Percentiles rank a stretch among this genome's conserved stretches.
These are phyloP conservation scores for Pentamera pediparva DNA, from an alignment of 53 echinoderm and acorn worm species.

Conservation along the genomic window DNA sequence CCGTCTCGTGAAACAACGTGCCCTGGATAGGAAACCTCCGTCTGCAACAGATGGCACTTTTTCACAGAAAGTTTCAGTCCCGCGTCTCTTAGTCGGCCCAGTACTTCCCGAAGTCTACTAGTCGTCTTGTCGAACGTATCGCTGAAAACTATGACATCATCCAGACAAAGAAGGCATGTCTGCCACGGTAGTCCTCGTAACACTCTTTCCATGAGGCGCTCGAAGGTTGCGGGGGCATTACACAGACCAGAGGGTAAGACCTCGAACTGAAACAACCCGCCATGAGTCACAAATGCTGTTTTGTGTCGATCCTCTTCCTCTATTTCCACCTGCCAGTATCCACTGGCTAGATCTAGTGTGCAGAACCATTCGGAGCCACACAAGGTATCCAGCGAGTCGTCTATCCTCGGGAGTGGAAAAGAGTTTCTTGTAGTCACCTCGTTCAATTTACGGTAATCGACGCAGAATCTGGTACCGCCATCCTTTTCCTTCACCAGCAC, in stretches of 20 bases:
- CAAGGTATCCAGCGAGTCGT: constrained; percentile 38
- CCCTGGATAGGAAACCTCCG: constrained; percentile 33
- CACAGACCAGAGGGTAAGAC: constrained; percentile 56
- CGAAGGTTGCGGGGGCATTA: no score
- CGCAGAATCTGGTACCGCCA: constrained; percentile 34
- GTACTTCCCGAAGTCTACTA: not conserved
- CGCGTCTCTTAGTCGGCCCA: constrained; percentile 26
- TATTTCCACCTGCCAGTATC: constrained; percentile 41
- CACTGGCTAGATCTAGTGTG: constrained; percentile 12
- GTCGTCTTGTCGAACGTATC: constrained; percentile 5
- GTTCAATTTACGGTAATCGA: constrained; percentile 16
- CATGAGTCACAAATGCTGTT: constrained; percentile 50
- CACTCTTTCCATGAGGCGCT: constrained; percentile 52
- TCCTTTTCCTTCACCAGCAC: constrained; percentile 53
- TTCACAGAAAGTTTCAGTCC: constrained; percentile 42
- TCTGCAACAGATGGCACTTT: constrained; percentile 49
- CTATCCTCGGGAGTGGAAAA: constrained; percentile 33
- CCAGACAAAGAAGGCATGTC: constrained; percentile 42
- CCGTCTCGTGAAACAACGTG: constrained; percentile 33
- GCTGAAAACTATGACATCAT: constrained; percentile 43
- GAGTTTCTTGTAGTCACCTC: not conserved
- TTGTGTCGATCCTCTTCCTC: constrained; percentile 41
- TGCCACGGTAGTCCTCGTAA: constrained; percentile 45
- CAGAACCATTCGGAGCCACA: constrained; percentile 18
- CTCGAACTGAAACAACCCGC: constrained; percentile 52